A percentile compares a stretch with the other conserved stretches of the same genome.
Evolutionary conservation across 2,113 vertebrate genomes (phyloP).

Genomic region (Leucopsar rothschildi): DNA sequence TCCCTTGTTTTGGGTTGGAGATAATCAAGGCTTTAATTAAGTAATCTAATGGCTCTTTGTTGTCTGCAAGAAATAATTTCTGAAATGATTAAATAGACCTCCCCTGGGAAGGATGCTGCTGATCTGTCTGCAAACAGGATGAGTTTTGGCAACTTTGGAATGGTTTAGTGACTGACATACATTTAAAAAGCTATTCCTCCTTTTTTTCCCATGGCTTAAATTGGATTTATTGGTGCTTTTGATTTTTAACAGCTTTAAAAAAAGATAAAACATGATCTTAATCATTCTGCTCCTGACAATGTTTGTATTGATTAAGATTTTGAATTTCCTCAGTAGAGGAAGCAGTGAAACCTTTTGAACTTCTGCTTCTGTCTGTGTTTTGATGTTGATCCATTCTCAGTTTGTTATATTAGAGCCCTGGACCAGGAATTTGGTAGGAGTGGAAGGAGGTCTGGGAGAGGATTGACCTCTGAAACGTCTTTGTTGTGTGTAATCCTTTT

Average conservation of each 20-base stretch:
- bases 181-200: neutral
- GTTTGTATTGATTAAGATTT: neutral
- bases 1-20: constrained; percentile 49
- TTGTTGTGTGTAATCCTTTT: constrained; percentile 20
- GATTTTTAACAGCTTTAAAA: neutral
- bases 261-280: neutral
- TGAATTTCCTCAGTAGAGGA: neutral
- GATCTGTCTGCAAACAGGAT: neutral
- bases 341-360: constrained; percentile 19
- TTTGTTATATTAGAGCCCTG: neutral
- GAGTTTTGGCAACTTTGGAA: neutral
- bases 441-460: constrained; percentile 27
- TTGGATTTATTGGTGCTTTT: neutral
- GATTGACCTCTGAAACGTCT: constrained; percentile 29
- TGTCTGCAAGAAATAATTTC: constrained; percentile 60
- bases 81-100: constrained; percentile 36
- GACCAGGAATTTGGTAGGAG: constrained; percentile 28
- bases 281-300: neutral
- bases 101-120: constrained; percentile 17
- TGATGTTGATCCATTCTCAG: constrained; percentile 18
- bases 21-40: constrained; percentile 71
- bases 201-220: neutral
- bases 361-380: neutral
- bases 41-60: constrained; percentile 56
- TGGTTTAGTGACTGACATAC: neutral